Percentiles rank a stretch among this genome's conserved stretches.
These are phyloP conservation scores for Ichneumoninae sp. DNA, from an alignment of 2,888 invertebrate species.

Conservation along the genomic window DNA sequence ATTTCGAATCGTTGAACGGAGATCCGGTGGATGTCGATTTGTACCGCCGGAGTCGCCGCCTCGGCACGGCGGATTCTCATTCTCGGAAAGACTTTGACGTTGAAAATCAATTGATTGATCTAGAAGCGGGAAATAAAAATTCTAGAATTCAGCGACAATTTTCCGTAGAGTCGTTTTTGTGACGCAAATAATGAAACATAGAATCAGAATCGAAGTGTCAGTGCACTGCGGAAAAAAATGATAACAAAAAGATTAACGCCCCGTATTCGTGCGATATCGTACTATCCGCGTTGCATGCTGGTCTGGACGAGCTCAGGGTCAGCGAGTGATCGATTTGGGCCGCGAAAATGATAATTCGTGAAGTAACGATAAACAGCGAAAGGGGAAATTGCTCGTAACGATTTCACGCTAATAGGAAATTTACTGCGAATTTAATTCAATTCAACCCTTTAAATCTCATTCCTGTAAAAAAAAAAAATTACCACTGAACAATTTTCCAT, in stretches of 20 bases:
- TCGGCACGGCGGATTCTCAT: background rate
- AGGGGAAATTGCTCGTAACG: conserved; percentile 3
- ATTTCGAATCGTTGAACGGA: conserved; percentile 49
- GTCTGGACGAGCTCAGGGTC: conserved; percentile 52
- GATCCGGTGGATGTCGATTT: conserved; percentile 34
- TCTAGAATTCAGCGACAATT: background rate
- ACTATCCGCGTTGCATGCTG: background rate
- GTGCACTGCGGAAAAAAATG: conserved; percentile 40
- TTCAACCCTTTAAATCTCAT: background rate
- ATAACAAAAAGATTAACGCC: conserved; percentile 28
- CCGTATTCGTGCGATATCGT: conserved; percentile 30
- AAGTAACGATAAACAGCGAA: conserved; percentile 54
- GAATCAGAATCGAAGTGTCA: conserved; percentile 43
- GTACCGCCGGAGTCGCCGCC: conserved; percentile 8
- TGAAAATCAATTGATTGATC: background rate
- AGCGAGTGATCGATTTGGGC: conserved; percentile 49
- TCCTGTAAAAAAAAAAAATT: background rate
- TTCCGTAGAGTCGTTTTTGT: background rate
- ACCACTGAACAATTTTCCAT: background rate
- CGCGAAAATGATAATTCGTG: conserved; percentile 46
- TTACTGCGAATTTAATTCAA: background rate
- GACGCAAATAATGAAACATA: background rate
- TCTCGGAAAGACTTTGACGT: background rate
- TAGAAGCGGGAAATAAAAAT: too few relatives aligned
- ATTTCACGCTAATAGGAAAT: conserved; percentile 13